phyloP scores from a whole-genome alignment of 2,113 vertebrate species.

The Dascyllus trimaculatus region DNA sequence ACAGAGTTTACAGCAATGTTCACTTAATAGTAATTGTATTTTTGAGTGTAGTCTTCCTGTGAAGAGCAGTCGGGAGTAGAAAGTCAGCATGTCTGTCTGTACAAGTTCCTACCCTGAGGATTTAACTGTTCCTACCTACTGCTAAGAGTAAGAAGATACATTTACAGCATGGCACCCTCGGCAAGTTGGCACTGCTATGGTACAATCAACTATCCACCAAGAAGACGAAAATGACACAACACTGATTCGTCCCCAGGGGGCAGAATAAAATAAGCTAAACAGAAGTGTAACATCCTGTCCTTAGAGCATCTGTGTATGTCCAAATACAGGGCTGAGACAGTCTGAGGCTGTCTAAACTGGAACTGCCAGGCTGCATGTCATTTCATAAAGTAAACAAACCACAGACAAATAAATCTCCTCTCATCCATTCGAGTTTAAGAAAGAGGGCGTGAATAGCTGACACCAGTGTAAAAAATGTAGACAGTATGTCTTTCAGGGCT shows the following conservation, averaged over 20 bases:
- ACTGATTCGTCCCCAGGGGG: constrained; percentile 3
- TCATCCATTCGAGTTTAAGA: constrained; percentile 12
- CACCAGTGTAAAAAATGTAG: constrained; percentile 29
- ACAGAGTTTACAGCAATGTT: constrained; percentile 11
- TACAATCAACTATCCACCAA: constrained; percentile 15
- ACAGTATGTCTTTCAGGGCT: constrained; percentile 23
- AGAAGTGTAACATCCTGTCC: constrained; percentile 20
- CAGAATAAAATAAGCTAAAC: constrained; percentile 22
- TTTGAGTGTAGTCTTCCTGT: not conserved
- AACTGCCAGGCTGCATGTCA: constrained; percentile 16
- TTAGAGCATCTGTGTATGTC: not conserved
- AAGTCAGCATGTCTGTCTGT: not conserved
- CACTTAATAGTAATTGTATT: not conserved
- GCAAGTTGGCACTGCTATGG: not conserved
- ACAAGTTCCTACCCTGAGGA: too few species aligned
- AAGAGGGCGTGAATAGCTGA: constrained; percentile 25
- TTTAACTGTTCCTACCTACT: too few species aligned
- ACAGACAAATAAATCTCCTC: constrained; percentile 36
- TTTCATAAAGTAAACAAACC: constrained; percentile 41
- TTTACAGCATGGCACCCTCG: not conserved
- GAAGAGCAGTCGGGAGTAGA: not conserved
- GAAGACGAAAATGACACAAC: constrained; percentile 25
- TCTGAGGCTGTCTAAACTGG: constrained; percentile 18
- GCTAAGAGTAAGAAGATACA: not conserved
- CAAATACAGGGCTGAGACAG: not conserved